Percentiles rank a stretch among this genome's conserved stretches.
phyloP scores from a whole-genome alignment of 1,140 invertebrate genomes.

The Diorhabda sublineata region DNA sequence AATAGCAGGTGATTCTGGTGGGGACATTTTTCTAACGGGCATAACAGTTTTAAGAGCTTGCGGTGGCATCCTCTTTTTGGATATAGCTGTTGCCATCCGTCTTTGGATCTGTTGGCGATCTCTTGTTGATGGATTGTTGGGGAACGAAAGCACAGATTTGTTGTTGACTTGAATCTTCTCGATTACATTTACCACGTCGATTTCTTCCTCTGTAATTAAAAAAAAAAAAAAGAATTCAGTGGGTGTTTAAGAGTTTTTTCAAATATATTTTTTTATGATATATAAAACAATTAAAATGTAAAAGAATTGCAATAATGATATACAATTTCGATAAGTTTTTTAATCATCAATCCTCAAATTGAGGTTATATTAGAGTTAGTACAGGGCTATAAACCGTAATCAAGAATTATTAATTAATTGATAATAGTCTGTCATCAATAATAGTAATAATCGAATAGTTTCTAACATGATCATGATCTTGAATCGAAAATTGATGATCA shows the following conservation, averaged over 20 bases:
- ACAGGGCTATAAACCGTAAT: too few relatives aligned
- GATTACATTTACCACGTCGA: conserved; percentile 70
- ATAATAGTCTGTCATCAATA: too few relatives aligned
- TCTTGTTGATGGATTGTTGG: conserved; percentile 58
- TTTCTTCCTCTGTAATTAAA: conserved; percentile 62
- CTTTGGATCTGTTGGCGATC: conserved; percentile 56
- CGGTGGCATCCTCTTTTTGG: conserved; percentile 22
- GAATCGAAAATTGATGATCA: too few relatives aligned
- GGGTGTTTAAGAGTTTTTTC: background rate
- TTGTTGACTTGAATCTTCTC: conserved; percentile 50
- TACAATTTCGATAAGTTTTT: too few relatives aligned
- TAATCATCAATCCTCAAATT: too few relatives aligned
- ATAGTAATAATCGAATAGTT: too few relatives aligned
- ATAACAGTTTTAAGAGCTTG: conserved; percentile 37
- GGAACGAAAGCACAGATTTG: conserved; percentile 49
- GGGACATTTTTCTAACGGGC: conserved; percentile 23
- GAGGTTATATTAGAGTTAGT: too few relatives aligned
- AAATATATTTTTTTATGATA: background rate
- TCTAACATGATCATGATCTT: too few relatives aligned
- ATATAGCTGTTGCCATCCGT: conserved; percentile 47
- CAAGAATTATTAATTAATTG: too few relatives aligned
- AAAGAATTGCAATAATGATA: too few relatives aligned
- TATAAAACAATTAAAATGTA: background rate
- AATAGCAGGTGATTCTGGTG: conserved; percentile 13
- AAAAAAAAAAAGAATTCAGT: conserved; percentile 13